Base-by-base conservation (phyloP, 64 coral and sea anemone species). In the Porites lutea region DNA sequence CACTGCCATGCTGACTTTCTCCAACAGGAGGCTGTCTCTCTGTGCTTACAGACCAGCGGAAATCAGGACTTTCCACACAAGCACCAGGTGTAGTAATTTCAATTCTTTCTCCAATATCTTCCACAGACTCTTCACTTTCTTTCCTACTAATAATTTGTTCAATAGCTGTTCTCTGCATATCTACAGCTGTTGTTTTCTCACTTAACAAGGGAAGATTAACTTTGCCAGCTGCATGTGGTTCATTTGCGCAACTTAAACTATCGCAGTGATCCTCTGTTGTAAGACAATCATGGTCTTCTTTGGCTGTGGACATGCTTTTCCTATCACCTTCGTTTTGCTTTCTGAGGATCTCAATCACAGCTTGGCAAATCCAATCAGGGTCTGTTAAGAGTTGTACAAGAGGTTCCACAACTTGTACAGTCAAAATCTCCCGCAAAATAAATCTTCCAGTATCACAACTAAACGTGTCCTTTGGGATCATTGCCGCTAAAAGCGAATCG, bases 401-500 rank as follows among this genome's bases (percentile, higher is more conserved):
- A 5, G 90, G 87, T 63, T 91, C 71, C 52, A 99, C 3, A 2
- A 91, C 72, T 92, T 92, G 88, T 4, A 91, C 84, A 13, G 97
- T 86, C 12, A 99, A 83, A 89, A 96, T 91, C 52, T 99, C 97
- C 27, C 94, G 86, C n/a, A 99, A 75, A 89, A 99, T 96, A 70
- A 99, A 99, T 87, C 94, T 70, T 4, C 97, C 97, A 13, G 89
- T 74, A 71, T 96, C 80, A 71, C 97, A 99, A 16, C 65, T 94
- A 55, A 88, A 94, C 15, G 88, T 91, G 20, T 99, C 75, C 59
- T 79, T 64, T 6, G 85, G 79, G n/a, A 89, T 83, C 75, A 99
- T 73, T 57, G 82, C 64, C 2, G 78, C 88, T 13, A 99, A 57
- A 7, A 99, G 52, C 18, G 88, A 88, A 86, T 99, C 94, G 3